Evolutionary conservation across 1,140 invertebrate species (phyloP), one percentile per base, ranked within the genome.

Genomic region (Lucilia sericata): DNA sequence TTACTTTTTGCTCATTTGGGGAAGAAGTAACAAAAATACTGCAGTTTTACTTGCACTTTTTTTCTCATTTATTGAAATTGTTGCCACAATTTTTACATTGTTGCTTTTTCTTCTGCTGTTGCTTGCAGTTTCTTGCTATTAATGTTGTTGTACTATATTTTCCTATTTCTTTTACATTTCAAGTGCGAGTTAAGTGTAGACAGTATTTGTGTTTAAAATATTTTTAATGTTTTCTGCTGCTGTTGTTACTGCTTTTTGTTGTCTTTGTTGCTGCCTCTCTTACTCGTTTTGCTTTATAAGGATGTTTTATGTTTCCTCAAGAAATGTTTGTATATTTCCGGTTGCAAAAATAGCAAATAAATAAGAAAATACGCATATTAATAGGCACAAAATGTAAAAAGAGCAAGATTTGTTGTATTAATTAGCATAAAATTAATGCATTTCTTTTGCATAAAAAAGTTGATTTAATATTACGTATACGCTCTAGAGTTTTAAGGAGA

Each of bases 1-100:
- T 42, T 70, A 25, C 4, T 70, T 70, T 70, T 70, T 19, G 17
- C 19, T 21, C 19, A 70, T 19, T 70, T 70, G 8, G 55, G 4
- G 14, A 60, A 60, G 5, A 70, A 70, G n/a, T 21, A 70, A 70
- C 65, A 70, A 70, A 30, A 70, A 70, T 70, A 5, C n/a, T 70
- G 65, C 65, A 70, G 21, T 21, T 70, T 21, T 70, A 70, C 65
- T 70, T 70, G 65, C 65, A 70, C 65, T 70, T 70, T 70, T 70
- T 70, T 21, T 70, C 19, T 1, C 8, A 10, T 70, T n/a, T 30
- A 30, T 30, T 30, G 3, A 30, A 30, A 30, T 2, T 30, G n/a
- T n/a, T 21, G 65, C 65, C 42, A 42, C 42, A 42, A 42, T 55
- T 55, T 55, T 12, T 13, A 17, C 51, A 5, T 55, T 55, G 51